Conservation (phyloP, 2,888 invertebrate genomes). For the Synanthedon vespiformis region DNA sequence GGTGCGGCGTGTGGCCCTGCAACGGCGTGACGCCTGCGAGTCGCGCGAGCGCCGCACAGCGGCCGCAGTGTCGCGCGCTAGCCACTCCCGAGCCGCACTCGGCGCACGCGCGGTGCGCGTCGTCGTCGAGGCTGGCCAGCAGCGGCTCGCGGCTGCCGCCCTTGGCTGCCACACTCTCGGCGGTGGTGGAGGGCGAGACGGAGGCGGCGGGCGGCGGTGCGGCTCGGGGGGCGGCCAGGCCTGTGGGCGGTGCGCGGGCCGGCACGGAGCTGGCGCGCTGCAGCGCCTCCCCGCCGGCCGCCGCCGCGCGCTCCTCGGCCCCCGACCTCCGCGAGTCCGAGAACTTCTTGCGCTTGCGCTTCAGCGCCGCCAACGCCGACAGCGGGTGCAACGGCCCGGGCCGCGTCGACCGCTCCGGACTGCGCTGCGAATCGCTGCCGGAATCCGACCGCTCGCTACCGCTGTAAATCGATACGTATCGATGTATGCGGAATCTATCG, state of each 20-base stretch:
- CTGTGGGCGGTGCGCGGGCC: constrained; percentile 44
- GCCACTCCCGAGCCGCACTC: constrained; percentile 4
- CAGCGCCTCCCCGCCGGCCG: constrained; percentile 20
- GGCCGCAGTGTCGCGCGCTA: constrained; percentile 42
- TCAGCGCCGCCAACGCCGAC: constrained; percentile 78
- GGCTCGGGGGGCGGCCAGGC: constrained; percentile 25
- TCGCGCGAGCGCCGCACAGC: constrained; percentile 73
- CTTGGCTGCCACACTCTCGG: constrained; percentile 23
- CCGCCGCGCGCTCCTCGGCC: constrained; percentile 12
- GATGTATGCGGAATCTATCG: neutral
- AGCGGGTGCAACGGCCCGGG: constrained; percentile 51
- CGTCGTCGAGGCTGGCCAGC: constrained; percentile 68
- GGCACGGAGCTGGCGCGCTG: constrained; percentile 45
- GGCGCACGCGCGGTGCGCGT: constrained; percentile 22
- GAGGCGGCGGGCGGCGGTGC: constrained; percentile 14
- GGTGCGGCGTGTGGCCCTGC: constrained; percentile 76
- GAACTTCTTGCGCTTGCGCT: constrained; percentile 86
- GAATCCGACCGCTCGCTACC: constrained; percentile 77
- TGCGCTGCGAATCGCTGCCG: constrained; percentile 78
- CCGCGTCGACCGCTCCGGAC: constrained; percentile 42
- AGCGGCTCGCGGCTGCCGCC: constrained; percentile 74
- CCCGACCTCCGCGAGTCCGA: constrained; percentile 81
- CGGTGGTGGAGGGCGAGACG: constrained; percentile 19
- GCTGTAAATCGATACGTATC: constrained; percentile 16
- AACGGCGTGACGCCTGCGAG: constrained; percentile 81